Conservation (phyloP, 2,888 invertebrate species). For the Pinctada fucata region DNA sequence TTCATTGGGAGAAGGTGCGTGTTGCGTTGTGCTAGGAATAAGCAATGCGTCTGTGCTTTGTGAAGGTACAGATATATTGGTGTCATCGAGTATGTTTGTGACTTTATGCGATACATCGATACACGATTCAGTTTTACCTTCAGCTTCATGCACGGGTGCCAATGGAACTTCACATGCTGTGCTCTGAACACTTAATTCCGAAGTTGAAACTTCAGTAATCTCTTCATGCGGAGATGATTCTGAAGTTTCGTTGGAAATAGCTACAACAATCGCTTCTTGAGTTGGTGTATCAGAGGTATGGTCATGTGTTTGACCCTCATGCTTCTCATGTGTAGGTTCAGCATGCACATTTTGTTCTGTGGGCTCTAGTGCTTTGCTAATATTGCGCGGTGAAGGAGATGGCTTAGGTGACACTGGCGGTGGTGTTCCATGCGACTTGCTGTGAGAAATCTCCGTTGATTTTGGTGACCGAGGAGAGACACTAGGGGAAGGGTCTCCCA, state of each 20-base stretch:
- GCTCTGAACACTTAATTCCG: constrained; percentile 7
- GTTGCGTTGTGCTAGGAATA: background rate
- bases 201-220: background rate
- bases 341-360: too few species aligned
- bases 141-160: background rate
- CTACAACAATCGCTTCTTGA: background rate
- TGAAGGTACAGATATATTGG: constrained; percentile 6
- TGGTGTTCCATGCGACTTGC: background rate
- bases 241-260: background rate
- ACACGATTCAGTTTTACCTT: background rate
- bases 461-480: background rate
- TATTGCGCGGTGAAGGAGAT: background rate
- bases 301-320: background rate
- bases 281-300: background rate
- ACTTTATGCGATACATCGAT: constrained; percentile 6
- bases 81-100: constrained; percentile 15
- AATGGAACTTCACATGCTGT: too few species aligned
- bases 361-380: too few species aligned
- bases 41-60: background rate
- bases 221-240: background rate
- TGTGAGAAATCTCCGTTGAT: background rate
- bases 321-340: background rate
- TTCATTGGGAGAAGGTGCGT: background rate
- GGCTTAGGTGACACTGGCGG: background rate
- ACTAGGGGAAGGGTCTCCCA: constrained; percentile 1